Percentiles rank a stretch among this genome's conserved stretches.
Conservation (phyloP, 2,113 vertebrate species). For the Emydura subglobosa region DNA sequence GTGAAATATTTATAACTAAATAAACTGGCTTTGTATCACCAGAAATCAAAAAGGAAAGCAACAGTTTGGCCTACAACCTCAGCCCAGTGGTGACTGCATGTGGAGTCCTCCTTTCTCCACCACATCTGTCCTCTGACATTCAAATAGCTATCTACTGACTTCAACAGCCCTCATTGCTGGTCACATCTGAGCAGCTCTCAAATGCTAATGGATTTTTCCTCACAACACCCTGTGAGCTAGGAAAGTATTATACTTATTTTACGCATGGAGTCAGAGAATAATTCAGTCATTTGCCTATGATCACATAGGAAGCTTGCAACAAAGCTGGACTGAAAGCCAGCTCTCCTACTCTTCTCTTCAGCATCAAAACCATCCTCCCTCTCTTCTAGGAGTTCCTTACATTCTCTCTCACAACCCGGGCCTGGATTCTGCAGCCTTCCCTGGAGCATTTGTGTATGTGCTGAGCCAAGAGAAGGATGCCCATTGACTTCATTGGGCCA, state of each 20-base stretch:
- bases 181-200: neutral
- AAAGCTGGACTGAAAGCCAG: neutral
- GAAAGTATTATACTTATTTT: neutral
- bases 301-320: neutral
- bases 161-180: neutral
- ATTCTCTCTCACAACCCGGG: neutral
- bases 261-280: neutral
- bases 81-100: neutral
- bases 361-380: neutral
- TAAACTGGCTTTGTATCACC: neutral
- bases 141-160: neutral
- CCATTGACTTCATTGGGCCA: neutral
- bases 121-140: neutral
- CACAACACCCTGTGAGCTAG: neutral
- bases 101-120: neutral
- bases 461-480: neutral
- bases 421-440: neutral
- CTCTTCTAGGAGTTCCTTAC: neutral
- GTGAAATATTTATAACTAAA: neutral
- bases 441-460: neutral
- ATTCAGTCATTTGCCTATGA: neutral
- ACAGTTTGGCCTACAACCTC: neutral
- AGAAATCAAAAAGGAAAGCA: neutral
- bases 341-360: neutral
- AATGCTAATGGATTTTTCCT: neutral